phyloP scores from a whole-genome alignment of 2,797 vertebrate species.

The Lagorchestes hirsutus region DNA sequence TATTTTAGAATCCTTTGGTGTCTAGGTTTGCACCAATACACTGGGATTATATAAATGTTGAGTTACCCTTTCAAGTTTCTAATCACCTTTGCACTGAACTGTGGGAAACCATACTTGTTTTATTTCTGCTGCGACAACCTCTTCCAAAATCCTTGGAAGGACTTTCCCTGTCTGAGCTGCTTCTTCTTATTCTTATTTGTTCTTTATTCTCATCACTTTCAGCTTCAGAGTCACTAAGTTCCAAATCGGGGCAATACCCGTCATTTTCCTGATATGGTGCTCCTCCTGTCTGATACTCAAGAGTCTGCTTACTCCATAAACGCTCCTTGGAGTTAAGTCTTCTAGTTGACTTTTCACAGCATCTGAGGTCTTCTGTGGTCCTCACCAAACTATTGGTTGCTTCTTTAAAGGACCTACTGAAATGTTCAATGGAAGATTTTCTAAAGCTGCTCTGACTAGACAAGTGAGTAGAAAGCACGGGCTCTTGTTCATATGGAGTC shows the following conservation, averaged over 20 bases:
- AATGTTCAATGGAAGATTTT: slow-evolving; percentile 93
- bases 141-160: slow-evolving; percentile 86
- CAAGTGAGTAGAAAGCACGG: slow-evolving; percentile 83
- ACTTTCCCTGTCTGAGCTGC: slow-evolving; percentile 86
- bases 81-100: slow-evolving; percentile 95
- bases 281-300: slow-evolving; percentile 85
- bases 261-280: slow-evolving; percentile 94
- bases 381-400: slow-evolving; percentile 93
- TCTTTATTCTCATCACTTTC: slow-evolving; percentile 92
- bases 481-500: slow-evolving; percentile 86
- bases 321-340: slow-evolving; percentile 90
- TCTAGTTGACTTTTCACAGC: slow-evolving; percentile 90
- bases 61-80: slow-evolving; percentile 79
- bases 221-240: slow-evolving; percentile 97
- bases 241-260: slow-evolving; percentile 97
- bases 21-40: slow-evolving; percentile 77
- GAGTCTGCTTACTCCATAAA: slow-evolving; percentile 89
- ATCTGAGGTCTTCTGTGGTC: slow-evolving; percentile 92
- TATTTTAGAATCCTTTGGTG: slow-evolving; percentile 80
- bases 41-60: slow-evolving; percentile 75
- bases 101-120: slow-evolving; percentile 90
- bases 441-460: slow-evolving; percentile 89
- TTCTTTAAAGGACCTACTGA: slow-evolving; percentile 95
- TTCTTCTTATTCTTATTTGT: slow-evolving; percentile 84
- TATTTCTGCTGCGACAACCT: slow-evolving; percentile 88